Base-by-base conservation (phyloP, 2,113 vertebrate species). In the Rafetus swinhoei region DNA sequence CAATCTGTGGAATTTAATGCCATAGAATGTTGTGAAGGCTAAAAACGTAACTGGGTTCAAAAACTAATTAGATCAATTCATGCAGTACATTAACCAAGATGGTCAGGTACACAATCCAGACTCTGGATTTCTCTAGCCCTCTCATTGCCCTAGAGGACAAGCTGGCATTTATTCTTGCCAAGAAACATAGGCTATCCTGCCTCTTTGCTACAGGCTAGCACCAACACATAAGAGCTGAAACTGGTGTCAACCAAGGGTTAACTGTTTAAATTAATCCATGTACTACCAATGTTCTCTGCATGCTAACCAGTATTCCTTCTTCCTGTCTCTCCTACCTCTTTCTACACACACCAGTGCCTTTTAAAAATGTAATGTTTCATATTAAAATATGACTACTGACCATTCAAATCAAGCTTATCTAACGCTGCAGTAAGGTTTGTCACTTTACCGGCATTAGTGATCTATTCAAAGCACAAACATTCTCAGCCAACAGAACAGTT, bases 321-420 rank as follows among this genome's bases (percentile, higher is more conserved):
- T 76, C 22, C 74, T 1, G 1, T 57, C 65, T 79, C 2, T 0
- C 89, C 85, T 29, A 2, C 56, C 81, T 52, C 69, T 60, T 55
- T 89, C 27, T 74, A 0, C 79, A 25, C 32, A 50, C 29, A 79
- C 92, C 55, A 1, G 81, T 82, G 91, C 92, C 84, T 85, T 60
- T 86, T 90, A 45, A 2, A 62, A 83, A 52, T 3, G 0, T 55
- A 90, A 7, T 32, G 76, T 91, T 90, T 62, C 60, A 4, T 80
- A 92, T 77, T 2, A 76, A 50, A 85, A 55, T 55, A 82, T 1
- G 57, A 74, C 91, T 82, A 35, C 65, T 15, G 85, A 90, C 35
- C 81, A 29, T 52, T 94, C 91, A 91, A 93, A 52, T 45, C 60
- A 57, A 85, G 60, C 92, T 95, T 92, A 85, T 81, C 79, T 88